Conservation (phyloP, 2,888 invertebrate species). For the Cristatella mucedo region DNA sequence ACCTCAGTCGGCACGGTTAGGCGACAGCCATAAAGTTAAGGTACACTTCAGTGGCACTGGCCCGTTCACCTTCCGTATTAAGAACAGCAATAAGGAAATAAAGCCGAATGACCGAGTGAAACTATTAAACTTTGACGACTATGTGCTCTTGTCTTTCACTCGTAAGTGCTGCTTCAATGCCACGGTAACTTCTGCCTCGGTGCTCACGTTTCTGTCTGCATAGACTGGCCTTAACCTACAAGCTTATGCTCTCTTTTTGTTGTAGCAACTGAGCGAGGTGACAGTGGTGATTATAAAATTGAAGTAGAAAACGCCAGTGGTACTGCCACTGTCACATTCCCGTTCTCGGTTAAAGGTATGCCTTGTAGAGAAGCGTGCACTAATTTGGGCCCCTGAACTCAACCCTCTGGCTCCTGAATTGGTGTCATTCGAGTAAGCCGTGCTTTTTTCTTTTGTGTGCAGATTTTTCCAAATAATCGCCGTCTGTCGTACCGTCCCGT, state of each 20-base stretch:
- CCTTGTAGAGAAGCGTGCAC: neutral
- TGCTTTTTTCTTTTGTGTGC: too few species aligned
- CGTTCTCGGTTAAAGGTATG: slow-evolving; percentile 63
- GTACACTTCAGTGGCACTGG: slow-evolving; percentile 90
- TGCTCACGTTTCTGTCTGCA: neutral
- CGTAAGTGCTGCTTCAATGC: slow-evolving; percentile 36
- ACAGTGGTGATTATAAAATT: slow-evolving; percentile 73
- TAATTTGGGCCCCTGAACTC: slow-evolving; percentile 2
- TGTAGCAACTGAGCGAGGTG: slow-evolving; percentile 59
- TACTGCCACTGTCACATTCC: slow-evolving; percentile 62
- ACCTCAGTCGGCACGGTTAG: slow-evolving; percentile 73
- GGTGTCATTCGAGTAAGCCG: too few species aligned
- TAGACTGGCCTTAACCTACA: neutral
- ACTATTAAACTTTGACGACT: slow-evolving; percentile 67
- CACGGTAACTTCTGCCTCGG: neutral
- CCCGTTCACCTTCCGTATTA: slow-evolving; percentile 71
- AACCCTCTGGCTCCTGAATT: slow-evolving; percentile 5
- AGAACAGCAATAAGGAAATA: slow-evolving; percentile 63
- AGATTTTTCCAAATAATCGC: too few species aligned
- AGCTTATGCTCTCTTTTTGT: slow-evolving; percentile 2
- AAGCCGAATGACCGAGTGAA: slow-evolving; percentile 42
- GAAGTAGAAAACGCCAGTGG: slow-evolving; percentile 82
- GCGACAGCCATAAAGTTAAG: slow-evolving; percentile 93
- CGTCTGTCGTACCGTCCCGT: too few species aligned
- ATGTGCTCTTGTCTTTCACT: slow-evolving; percentile 82